Evolutionary conservation across 2,797 vertebrate species (phyloP).

Genomic region (Myotis myotis): DNA sequence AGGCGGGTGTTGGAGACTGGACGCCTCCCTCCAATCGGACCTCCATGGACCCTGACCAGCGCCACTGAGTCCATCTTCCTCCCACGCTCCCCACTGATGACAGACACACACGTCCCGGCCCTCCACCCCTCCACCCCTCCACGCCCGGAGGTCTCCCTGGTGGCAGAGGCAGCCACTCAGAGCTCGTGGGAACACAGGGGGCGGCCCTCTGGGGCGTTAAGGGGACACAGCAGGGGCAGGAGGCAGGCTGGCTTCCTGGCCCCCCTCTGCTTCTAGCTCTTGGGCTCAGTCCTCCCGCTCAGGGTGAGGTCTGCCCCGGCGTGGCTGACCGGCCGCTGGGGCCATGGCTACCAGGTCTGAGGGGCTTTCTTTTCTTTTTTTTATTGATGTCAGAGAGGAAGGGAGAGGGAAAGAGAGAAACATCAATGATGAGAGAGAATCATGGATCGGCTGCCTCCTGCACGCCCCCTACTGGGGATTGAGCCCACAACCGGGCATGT

Average conservation of each 20-base stretch:
- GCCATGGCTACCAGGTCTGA: not conserved
- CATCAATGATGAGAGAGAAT: too few species aligned
- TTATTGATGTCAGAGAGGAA: too few species aligned
- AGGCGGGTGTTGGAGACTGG: not conserved
- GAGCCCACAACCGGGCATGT: too few species aligned
- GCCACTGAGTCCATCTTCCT: not conserved
- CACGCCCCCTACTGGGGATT: too few species aligned
- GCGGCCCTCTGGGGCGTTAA: too few species aligned
- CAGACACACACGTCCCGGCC: not conserved
- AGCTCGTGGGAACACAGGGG: fast-evolving
- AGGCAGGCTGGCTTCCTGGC: not conserved
- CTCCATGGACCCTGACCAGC: fast-evolving
- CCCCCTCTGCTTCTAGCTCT: too few species aligned
- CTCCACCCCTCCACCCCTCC: too few species aligned
- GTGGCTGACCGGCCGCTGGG: fast-evolving
- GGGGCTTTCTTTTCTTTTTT: not conserved
- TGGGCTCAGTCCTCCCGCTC: not conserved
- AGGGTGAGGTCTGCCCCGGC: not conserved
- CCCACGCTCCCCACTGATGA: fast-evolving
- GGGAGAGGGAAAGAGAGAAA: too few species aligned
- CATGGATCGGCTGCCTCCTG: too few species aligned
- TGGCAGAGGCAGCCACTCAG: not conserved
- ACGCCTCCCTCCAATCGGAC: too few species aligned
- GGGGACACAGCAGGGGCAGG: not conserved
- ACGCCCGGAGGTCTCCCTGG: not conserved